Evolutionary conservation across 2,113 vertebrate genomes (phyloP), one percentile per base, ranked within the genome.

Genomic region (Xenopus borealis): DNA sequence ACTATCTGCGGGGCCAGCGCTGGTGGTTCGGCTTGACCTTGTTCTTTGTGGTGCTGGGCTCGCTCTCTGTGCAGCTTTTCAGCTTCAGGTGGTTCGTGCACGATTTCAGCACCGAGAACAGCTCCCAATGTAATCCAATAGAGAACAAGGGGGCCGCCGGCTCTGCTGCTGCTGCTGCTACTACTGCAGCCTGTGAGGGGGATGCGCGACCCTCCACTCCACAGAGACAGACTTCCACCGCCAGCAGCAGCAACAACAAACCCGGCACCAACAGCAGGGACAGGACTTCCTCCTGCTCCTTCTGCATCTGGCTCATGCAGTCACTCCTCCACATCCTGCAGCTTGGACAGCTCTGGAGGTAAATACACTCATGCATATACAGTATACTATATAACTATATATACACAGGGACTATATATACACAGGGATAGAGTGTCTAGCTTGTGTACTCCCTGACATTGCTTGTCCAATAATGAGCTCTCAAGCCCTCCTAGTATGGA

Each of bases 21-120:
- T 98, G 96, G 96, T 98, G 95, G 95, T 98, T 98, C 86, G 95
- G 95, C 75, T 92, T 98, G 74, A 98, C 97, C 23, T 92, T 98
- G 0, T 95, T 98, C 86, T 98, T 98, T 87, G 95, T 95, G 82
- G 92, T 95, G 84, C 92, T 98, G 17, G 97, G 97, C 62, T 98
- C 95, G 16, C 92, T 98, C 57, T 96, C 95, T 0, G 96, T 98
- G 53, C 97, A 98, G 86, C 92, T 97, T 62, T 98, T 98, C 80
- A 98, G 97, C 84, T 98, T 98, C 86, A 88, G 97, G 78, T 98
- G 97, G 97, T 98, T 98, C 82, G 94, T 93, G 7, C 94, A 98
- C 82, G 97, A 98, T 84, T 97, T 98, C 92, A 86, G 93, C 89
- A 87, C 91, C 78, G 94, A 94, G 83, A 94, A 94, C 81, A 86